Conservation (phyloP, 2,888 invertebrate genomes). For the Agrochola circellaris region DNA sequence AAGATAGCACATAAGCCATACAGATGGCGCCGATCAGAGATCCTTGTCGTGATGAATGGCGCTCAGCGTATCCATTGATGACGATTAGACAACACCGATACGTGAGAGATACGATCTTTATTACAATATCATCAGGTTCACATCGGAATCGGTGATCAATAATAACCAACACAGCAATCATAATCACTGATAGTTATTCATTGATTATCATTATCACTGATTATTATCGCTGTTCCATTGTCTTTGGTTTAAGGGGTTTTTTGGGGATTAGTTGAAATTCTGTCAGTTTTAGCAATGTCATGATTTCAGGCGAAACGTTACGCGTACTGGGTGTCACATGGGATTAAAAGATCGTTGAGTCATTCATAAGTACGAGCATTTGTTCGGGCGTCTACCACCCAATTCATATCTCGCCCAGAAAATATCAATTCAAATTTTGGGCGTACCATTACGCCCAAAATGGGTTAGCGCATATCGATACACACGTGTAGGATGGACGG, state of each 20-base stretch:
- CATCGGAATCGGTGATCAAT: constrained; percentile 39
- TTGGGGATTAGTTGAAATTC: constrained; percentile 21
- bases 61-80: constrained; percentile 45
- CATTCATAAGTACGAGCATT: not conserved
- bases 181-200: constrained; percentile 41
- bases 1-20: constrained; percentile 25
- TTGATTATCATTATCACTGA: constrained; percentile 32
- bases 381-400: too few species aligned
- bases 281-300: not conserved
- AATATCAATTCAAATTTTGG: not conserved
- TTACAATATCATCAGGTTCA: constrained; percentile 34
- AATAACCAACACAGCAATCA: constrained; percentile 37
- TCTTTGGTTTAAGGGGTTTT: constrained; percentile 6
- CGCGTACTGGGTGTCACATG: not conserved
- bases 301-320: not conserved
- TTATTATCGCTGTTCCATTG: constrained; percentile 14
- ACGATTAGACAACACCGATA: constrained; percentile 48
- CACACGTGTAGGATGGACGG: too few species aligned
- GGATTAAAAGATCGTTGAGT: too few species aligned
- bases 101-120: constrained; percentile 46
- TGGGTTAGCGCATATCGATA: too few species aligned
- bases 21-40: constrained; percentile 46
- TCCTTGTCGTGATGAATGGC: constrained; percentile 46
- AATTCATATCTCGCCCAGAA: not conserved
- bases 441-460: too few species aligned